Percentiles rank a stretch among this genome's conserved stretches.
These are phyloP conservation scores for Leptobrachium leishanense DNA, from an alignment of 2,113 vertebrate species.

Conservation along the genomic window DNA sequence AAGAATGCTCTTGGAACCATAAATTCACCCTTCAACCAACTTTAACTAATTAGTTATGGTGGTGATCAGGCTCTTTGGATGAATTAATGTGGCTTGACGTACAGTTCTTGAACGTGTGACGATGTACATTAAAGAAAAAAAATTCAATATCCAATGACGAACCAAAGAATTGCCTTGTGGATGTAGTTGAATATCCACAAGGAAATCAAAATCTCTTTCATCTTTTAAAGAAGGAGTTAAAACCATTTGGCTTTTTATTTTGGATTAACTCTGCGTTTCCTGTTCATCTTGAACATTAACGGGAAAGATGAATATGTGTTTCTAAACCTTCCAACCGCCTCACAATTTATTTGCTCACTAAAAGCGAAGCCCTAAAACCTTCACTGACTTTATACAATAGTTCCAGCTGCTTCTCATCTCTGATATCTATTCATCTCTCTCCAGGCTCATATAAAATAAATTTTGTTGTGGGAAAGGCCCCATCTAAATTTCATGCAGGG, in stretches of 20 bases:
- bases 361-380: conserved; percentile 37
- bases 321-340: conserved; percentile 39
- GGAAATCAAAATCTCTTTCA: too few species aligned
- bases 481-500: conserved; percentile 36
- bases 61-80: too few species aligned
- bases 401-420: conserved; percentile 47
- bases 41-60: too few species aligned
- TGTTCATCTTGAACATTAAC: conserved; percentile 25
- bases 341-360: conserved; percentile 44
- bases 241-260: conserved; percentile 21
- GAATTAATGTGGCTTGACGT: too few species aligned
- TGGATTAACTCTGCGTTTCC: conserved; percentile 24
- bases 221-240: conserved; percentile 31
- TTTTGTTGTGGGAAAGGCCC: conserved; percentile 46
- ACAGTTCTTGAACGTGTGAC: too few species aligned
- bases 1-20: too few species aligned
- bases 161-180: too few species aligned
- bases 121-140: too few species aligned
- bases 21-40: too few species aligned
- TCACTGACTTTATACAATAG: conserved; percentile 41
- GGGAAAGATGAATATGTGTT: conserved; percentile 28
- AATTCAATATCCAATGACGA: too few species aligned
- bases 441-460: conserved; percentile 44
- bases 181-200: too few species aligned
- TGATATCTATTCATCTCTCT: conserved; percentile 47